A percentile compares a stretch with the other conserved stretches of the same genome.
Conservation (phyloP, 2,113 vertebrate genomes). For the Alces alces region DNA sequence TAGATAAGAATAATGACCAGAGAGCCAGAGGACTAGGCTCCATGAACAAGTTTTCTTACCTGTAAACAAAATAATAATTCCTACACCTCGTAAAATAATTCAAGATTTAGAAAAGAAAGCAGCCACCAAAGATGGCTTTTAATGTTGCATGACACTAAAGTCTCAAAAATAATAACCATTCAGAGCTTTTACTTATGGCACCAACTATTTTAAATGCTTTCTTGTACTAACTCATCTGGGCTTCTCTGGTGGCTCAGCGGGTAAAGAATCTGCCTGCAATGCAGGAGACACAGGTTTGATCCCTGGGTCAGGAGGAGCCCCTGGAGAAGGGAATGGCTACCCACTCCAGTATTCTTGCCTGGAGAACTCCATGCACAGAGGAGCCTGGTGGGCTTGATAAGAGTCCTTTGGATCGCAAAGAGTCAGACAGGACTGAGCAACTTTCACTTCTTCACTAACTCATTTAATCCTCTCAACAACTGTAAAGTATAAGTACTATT, state of each 20-base stretch:
- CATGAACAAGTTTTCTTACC: neutral
- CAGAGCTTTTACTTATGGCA: neutral
- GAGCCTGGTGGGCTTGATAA: neutral
- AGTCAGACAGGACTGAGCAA: neutral
- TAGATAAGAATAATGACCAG: neutral
- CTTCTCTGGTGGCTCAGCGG: neutral
- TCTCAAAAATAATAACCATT: neutral
- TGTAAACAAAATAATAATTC: neutral
- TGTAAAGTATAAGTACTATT: neutral
- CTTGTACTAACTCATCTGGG: neutral
- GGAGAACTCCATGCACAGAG: neutral
- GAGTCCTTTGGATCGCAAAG: neutral
- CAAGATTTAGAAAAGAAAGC: neutral
- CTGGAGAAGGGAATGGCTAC: neutral
- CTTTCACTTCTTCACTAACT: neutral
- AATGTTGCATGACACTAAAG: neutral
- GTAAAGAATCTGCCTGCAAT: neutral
- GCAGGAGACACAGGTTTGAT: neutral
- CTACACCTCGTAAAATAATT: neutral
- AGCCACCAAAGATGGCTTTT: neutral
- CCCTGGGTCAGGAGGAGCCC: neutral
- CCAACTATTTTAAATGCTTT: neutral
- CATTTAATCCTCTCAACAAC: neutral
- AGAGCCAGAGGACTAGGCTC: neutral
- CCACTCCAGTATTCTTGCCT: neutral